Conservation (phyloP, 1,140 invertebrate species). For the Pogonomyrmex californicus region DNA sequence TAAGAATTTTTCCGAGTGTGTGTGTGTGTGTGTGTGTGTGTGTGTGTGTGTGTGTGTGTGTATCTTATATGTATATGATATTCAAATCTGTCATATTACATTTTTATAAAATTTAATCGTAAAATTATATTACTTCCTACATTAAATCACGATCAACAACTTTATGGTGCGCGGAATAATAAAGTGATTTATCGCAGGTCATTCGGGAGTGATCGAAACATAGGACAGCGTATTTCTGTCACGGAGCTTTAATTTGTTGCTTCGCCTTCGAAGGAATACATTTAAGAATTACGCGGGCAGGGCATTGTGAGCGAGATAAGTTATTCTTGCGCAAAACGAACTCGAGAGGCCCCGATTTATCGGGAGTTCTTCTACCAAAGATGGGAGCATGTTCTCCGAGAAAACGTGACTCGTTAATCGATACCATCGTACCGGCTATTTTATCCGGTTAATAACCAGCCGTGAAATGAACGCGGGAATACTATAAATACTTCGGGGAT, state of each 20-base stretch:
- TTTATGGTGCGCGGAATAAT: background rate
- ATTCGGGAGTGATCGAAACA: conserved; percentile 14
- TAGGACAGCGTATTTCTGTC: conserved; percentile 25
- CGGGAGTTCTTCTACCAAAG: conserved; percentile 42
- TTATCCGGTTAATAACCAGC: conserved; percentile 61
- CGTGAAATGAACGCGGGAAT: conserved; percentile 50
- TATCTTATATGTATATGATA: too few species aligned
- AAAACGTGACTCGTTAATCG: conserved; percentile 74
- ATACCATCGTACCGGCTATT: conserved; percentile 53
- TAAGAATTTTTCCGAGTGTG: too few species aligned
- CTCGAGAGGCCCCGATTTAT: conserved; percentile 61
- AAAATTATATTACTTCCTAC: background rate
- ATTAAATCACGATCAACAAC: background rate
- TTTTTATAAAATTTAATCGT: too few species aligned
- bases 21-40: too few species aligned
- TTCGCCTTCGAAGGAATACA: conserved; percentile 23
- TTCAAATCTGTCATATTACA: too few species aligned
- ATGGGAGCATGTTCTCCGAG: conserved; percentile 44
- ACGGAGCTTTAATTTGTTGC: conserved; percentile 31
- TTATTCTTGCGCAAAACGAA: conserved; percentile 25
- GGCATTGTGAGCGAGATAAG: conserved; percentile 31
- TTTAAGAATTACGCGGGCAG: conserved; percentile 24
- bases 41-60: background rate
- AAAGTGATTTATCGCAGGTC: background rate
- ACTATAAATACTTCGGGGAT: conserved; percentile 50